A percentile compares a stretch with the other conserved stretches of the same genome.
phyloP scores from a whole-genome alignment of 2,888 invertebrate species.

The Leptinotarsa haldemani region DNA sequence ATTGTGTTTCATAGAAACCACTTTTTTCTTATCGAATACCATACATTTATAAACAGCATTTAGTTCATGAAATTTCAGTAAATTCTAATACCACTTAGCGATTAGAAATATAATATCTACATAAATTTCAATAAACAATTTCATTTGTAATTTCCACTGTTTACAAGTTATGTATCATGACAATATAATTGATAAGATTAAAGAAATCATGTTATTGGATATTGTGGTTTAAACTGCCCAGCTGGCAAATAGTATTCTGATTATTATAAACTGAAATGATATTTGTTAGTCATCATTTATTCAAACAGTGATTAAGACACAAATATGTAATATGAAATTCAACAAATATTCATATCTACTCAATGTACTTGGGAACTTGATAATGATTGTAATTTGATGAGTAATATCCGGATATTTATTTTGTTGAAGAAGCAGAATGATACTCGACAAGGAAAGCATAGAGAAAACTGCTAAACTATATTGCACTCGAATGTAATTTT shows the following conservation, averaged over 20 bases:
- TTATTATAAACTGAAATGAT: not conserved
- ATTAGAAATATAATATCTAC: no score
- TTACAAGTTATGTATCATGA: not conserved
- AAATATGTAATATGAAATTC: not conserved
- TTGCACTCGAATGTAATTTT: no score
- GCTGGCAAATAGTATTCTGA: slow-evolving; percentile 7
- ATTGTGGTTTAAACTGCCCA: slow-evolving; percentile 18
- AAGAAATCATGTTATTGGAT: slow-evolving; percentile 18
- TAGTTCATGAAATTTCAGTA: no score
- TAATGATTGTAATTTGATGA: no score
- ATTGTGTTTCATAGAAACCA: no score
- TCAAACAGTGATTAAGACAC: not conserved
- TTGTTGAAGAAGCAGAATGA: not conserved
- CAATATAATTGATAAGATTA: slow-evolving; percentile 11
- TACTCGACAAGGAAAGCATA: no score
- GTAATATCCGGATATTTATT: not conserved
- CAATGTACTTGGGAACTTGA: not conserved
- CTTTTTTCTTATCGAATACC: no score
- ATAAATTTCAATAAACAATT: no score
- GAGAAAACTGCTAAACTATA: no score
- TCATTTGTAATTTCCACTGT: no score
- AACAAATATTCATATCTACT: not conserved
- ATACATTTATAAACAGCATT: no score
- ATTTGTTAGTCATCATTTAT: slow-evolving; percentile 5
- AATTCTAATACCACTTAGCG: no score